A percentile compares a stretch with the other conserved stretches of the same genome.
Evolutionary conservation across 2,888 invertebrate species (phyloP).

Genomic region (Tetragnatha montana): DNA sequence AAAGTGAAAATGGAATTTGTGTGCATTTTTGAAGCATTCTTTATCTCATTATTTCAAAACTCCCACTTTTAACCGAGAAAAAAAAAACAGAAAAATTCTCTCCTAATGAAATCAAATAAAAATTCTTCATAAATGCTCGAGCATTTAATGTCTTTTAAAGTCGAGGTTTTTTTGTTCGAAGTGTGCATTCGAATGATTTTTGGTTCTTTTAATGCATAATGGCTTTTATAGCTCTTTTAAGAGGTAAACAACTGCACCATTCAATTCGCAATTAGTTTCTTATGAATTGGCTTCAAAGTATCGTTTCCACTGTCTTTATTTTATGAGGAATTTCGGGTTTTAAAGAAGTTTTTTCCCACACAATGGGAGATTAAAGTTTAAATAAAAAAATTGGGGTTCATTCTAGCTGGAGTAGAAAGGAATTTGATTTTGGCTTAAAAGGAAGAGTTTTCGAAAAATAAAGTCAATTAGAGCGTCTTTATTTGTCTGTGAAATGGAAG

Average conservation of each 20-base stretch:
- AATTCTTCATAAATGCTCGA: background rate
- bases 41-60: background rate
- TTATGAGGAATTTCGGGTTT: background rate
- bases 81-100: background rate
- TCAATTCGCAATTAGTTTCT: background rate
- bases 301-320: background rate
- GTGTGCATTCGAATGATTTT: background rate
- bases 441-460: too few species aligned
- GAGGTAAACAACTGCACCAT: background rate
- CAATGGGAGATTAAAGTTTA: too few species aligned
- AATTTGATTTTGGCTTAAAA: too few species aligned
- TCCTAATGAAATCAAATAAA: background rate
- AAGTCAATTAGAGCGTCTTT: too few species aligned
- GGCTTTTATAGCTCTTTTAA: background rate
- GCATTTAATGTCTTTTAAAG: background rate
- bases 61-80: background rate
- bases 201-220: background rate
- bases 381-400: too few species aligned
- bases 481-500: too few species aligned
- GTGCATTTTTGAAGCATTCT: background rate
- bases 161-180: background rate
- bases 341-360: too few species aligned
- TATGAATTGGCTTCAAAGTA: background rate
- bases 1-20: background rate
- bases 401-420: too few species aligned